Evolutionary conservation across 2,113 vertebrate species (phyloP), one percentile per base, ranked within the genome.

Genomic region (Pycnonotus jocosus): DNA sequence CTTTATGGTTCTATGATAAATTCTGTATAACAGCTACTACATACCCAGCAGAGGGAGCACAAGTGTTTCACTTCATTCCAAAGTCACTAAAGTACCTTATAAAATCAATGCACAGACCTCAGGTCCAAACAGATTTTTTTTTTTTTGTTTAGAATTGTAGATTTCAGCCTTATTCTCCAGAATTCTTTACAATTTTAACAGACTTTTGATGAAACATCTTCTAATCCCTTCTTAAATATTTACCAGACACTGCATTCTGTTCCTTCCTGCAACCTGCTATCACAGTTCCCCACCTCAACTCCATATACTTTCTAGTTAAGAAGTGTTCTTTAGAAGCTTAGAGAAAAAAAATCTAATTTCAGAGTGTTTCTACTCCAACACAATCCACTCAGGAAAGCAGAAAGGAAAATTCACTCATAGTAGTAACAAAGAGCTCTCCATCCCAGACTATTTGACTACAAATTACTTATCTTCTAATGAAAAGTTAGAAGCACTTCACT

Each of bases 21-120:
- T 33, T 61, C 54, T 58, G 7, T 28, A 37, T 61, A 60, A 38
- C 38, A 86, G 54, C 33, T 73, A 40, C 47, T 62, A 70, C 6
- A 21, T 15, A 82, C 7, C 85, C 95, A 96, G 87, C 74, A 97
- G 95, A 92, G 89, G 96, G 94, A 92, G 92, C 85, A 86, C 51
- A 73, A 70, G 60, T 7, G 15, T 73, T 87, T 60, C 5, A 5
- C 12, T 58, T 80, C 15, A 53, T 25, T 47, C 23, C 35, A 23
- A 54, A 83, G 17, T 47, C 42, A 62, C 30, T 12, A 21, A 80
- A 77, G 31, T 37, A 71, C 28, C 81, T 58, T 1, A 13, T 56
- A 74, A 84, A 68, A 21, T 11, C 60, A 50, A 51, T 14, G 1
- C 50, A 72, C 14, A 88, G 16, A 87, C 16, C 13, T 70, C 35